Evolutionary conservation across 2,797 vertebrate species (phyloP).

Genomic region (Sebastes hubbsi): DNA sequence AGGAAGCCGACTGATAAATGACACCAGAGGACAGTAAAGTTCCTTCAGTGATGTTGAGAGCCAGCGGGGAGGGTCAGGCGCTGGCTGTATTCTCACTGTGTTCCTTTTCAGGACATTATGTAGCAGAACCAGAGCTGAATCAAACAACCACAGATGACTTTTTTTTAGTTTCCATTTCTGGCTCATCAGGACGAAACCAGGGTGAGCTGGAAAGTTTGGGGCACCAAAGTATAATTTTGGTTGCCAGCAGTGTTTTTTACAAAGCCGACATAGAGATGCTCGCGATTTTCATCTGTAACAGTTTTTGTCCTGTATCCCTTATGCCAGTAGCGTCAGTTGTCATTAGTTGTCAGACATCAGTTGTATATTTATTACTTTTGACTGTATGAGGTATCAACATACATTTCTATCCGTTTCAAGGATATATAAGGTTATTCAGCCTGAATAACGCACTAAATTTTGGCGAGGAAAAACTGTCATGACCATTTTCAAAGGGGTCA

Average conservation of each 20-base stretch:
- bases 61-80: not conserved
- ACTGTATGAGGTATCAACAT: not conserved
- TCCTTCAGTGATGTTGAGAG: not conserved
- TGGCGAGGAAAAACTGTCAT: too few relatives aligned
- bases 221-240: not conserved
- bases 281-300: not conserved
- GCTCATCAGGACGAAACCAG: not conserved
- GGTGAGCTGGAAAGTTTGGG: not conserved
- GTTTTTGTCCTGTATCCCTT: not conserved
- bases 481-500: too few relatives aligned
- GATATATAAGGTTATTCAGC: too few relatives aligned
- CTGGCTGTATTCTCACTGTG: not conserved
- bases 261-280: not conserved
- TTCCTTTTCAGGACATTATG: not conserved
- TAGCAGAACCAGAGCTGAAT: not conserved
- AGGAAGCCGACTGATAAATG: constrained; percentile 29
- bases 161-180: not conserved
- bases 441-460: too few relatives aligned
- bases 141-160: not conserved
- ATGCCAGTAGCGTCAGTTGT: not conserved
- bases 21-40: not conserved
- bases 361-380: not conserved
- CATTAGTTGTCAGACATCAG: not conserved
- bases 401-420: not conserved
- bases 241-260: not conserved